A percentile compares a stretch with the other conserved stretches of the same genome.
These are phyloP conservation scores for Archocentrus centrarchus DNA, from an alignment of 2,113 vertebrate species.

Conservation along the genomic window DNA sequence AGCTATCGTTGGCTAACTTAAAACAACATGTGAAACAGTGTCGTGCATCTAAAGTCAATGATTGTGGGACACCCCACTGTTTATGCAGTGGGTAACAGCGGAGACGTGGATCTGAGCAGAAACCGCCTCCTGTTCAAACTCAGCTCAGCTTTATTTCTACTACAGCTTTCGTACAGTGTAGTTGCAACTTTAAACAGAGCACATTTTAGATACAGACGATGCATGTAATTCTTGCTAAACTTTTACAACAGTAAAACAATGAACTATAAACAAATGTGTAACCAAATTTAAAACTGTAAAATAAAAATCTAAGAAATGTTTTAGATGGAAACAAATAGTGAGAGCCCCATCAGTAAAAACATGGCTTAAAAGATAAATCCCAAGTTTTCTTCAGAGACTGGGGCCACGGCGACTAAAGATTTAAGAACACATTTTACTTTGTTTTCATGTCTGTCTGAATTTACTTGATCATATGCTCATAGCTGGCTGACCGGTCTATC, in stretches of 20 bases:
- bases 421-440: not conserved
- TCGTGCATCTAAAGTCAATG: not conserved
- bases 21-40: not conserved
- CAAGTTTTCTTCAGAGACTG: not conserved
- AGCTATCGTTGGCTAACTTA: slow-evolving; percentile 45
- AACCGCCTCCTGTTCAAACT: not conserved
- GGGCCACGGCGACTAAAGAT: not conserved
- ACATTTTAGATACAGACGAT: too few relatives aligned
- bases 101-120: not conserved
- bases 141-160: not conserved
- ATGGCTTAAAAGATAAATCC: too few relatives aligned
- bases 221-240: not conserved
- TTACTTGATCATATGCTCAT: not conserved
- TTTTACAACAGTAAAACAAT: not conserved
- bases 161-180: too few relatives aligned
- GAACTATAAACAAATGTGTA: not conserved
- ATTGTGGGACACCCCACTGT: not conserved
- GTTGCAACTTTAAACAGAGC: too few relatives aligned
- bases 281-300: not conserved
- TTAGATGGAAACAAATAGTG: not conserved
- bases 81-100: not conserved
- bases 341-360: not conserved
- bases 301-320: too few relatives aligned
- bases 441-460: not conserved
- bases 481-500: not conserved